Conservation (phyloP, 2,113 vertebrate species). For the Lagopus muta region DNA sequence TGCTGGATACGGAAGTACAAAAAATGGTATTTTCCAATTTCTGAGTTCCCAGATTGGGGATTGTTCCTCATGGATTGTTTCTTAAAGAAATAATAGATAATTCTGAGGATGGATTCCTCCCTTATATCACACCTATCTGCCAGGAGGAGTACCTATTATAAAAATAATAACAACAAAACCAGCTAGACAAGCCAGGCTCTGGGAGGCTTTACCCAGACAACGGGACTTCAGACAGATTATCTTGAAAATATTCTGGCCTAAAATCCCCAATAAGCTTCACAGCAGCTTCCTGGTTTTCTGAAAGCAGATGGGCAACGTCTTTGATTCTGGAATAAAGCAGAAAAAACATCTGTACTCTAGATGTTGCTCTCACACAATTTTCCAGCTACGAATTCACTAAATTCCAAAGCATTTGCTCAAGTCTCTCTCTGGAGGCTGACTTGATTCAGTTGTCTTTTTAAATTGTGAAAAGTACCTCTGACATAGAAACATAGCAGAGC, state of each 20-base stretch:
- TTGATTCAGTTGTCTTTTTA: not conserved
- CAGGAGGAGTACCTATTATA: not conserved
- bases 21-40: not conserved
- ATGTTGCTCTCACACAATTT: conserved; percentile 17
- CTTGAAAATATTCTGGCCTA: not conserved
- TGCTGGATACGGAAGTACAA: not conserved
- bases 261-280: not conserved
- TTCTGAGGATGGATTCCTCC: not conserved
- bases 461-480: not conserved
- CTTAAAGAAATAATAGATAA: not conserved
- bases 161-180: not conserved
- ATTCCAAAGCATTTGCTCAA: not conserved
- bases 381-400: not conserved
- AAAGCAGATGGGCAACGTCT: not conserved
- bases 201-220: not conserved
- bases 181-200: not conserved
- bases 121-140: not conserved
- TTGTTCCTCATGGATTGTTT: not conserved
- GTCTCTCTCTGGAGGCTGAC: not conserved
- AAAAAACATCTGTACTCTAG: not conserved
- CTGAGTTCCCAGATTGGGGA: not conserved
- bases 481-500: rapidly evolving
- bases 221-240: not conserved
- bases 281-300: not conserved
- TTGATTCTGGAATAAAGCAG: not conserved